phyloP scores from a whole-genome alignment of 2,113 vertebrate species.

The Vidua chalybeata region DNA sequence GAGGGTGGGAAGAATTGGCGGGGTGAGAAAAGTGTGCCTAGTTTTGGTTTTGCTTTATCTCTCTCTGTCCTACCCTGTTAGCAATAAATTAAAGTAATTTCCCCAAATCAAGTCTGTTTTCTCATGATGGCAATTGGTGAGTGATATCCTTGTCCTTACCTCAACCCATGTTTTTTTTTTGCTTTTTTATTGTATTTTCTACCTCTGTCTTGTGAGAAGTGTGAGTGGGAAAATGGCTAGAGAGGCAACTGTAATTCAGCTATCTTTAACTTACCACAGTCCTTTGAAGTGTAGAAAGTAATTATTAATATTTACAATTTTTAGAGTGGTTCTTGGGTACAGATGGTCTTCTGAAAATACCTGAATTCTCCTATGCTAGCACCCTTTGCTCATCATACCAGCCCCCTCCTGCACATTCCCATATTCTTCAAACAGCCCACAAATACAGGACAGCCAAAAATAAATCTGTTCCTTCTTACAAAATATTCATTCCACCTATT shows the following conservation, averaged over 20 bases:
- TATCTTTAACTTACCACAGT: not conserved
- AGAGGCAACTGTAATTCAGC: not conserved
- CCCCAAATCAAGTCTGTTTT: not conserved
- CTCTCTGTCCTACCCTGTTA: not conserved
- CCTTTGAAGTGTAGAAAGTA: not conserved
- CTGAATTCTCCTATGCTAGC: not conserved
- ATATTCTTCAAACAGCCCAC: not conserved
- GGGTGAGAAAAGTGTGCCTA: not conserved
- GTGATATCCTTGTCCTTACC: not conserved
- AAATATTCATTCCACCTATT: not conserved
- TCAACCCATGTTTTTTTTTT: not conserved
- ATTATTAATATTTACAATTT: not conserved
- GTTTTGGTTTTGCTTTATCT: not conserved
- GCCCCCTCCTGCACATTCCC: not conserved
- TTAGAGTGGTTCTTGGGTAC: not conserved
- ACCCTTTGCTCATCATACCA: not conserved
- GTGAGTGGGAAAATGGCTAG: not conserved
- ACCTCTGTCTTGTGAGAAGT: not conserved
- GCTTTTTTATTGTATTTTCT: not conserved
- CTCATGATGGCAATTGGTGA: not conserved
- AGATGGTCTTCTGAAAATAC: not conserved
- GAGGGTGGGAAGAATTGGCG: not conserved
- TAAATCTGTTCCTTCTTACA: not conserved
- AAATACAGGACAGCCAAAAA: not conserved
- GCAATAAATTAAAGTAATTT: not conserved